Evolutionary conservation across 1,140 invertebrate genomes (phyloP), one percentile per base, ranked within the genome.

Genomic region (Ceratina australensis): DNA sequence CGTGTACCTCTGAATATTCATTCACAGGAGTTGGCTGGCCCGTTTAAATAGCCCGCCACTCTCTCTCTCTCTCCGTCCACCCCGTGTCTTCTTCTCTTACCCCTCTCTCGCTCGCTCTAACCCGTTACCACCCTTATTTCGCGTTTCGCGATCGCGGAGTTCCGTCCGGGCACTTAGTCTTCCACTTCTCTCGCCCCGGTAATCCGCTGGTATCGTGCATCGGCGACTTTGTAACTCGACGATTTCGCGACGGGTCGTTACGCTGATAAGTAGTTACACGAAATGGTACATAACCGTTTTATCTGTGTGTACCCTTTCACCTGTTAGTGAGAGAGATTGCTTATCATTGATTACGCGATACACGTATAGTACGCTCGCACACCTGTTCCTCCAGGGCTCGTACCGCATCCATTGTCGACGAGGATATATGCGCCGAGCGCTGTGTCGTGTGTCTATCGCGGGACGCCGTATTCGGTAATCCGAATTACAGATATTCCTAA

Each of bases 1-100:
- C 78, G 56, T 68, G 49, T 24, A 64, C 78, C 52, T 78, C 74
- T 85, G 83, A 84, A 85, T 85, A 85, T 85, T 85, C 83, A 85
- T 85, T 85, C 79, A 20, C n/a, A 61, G 49, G 50, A 83, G 73
- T 84, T 67, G 78, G 79, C 59, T 69, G 28, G 67, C 57, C 33
- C 56, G 78, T 85, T 84, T 78, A 85, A 85, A 85, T 81, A 74
- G 66, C 78, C 82, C 78, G 82, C 80, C 82, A 64, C 71, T 47
- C 64, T 61, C 69, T 54, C 24, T n/a, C 52, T 3, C 16, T 61
- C 57, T 42, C 26, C 28, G n/a, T 64, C 52, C 78, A 47, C 67
- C 49, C 52, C 57, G 54, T 26, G 8, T 3, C n/a, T 15, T 56
- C 54, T 13, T 3, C 18, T 33, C 16, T 59, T 24, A 22, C 15